phyloP scores from a whole-genome alignment of 2,797 vertebrate genomes.

The Acanthurus leucopareius region DNA sequence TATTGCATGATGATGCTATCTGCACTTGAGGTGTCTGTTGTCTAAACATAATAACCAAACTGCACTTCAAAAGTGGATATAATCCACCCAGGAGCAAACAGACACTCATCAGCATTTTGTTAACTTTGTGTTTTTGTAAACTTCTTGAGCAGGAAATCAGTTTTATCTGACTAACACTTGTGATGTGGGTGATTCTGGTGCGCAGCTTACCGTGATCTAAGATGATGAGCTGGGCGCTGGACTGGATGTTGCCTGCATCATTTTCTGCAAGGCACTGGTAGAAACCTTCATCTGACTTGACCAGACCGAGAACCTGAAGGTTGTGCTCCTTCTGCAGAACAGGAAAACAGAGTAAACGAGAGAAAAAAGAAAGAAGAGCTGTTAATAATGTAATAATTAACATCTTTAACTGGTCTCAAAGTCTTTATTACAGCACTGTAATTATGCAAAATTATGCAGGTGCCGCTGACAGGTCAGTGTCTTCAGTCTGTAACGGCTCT shows the following conservation, averaged over 20 bases:
- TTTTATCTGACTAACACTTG: conserved; percentile 13
- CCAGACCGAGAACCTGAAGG: conserved; percentile 96
- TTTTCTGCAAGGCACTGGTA: conserved; percentile 99
- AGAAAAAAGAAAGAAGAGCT: not conserved
- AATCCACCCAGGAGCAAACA: too few relatives aligned
- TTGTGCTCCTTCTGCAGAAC: conserved; percentile 94
- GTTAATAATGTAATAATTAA: not conserved
- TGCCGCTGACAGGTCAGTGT: not conserved
- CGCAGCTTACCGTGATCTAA: conserved; percentile 92
- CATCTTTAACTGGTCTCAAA: not conserved
- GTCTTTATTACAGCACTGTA: not conserved
- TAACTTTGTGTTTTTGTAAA: too few relatives aligned
- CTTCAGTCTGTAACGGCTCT: not conserved
- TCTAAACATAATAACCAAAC: too few relatives aligned
- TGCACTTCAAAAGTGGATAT: too few relatives aligned
- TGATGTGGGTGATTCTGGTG: conserved; percentile 8
- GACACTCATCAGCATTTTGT: too few relatives aligned
- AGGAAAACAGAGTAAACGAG: not conserved
- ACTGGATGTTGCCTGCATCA: conserved; percentile 94
- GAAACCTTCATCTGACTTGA: conserved; percentile 98
- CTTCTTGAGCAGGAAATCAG: not conserved
- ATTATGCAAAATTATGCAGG: conserved; percentile 1
- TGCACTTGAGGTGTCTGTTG: too few relatives aligned
- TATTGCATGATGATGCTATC: too few relatives aligned
- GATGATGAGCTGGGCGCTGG: conserved; percentile 96